Evolutionary conservation across 2,888 invertebrate genomes (phyloP).

Genomic region (Mesorhabditis sp.): DNA sequence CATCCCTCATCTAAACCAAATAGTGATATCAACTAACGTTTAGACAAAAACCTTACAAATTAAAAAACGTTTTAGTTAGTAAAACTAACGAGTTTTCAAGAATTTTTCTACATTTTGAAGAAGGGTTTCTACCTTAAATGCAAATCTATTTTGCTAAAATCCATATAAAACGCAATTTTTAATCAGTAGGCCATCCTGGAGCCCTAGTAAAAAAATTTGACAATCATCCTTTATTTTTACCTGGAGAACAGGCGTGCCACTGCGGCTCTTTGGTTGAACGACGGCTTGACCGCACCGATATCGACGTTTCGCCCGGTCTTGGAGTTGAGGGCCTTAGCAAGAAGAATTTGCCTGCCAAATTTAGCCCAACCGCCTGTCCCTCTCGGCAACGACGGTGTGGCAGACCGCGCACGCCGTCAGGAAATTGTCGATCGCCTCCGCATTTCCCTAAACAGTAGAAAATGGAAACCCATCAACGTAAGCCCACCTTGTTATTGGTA

Average conservation of each 20-base stretch:
- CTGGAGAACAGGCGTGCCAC: conserved; percentile 2
- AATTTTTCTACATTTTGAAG: no score
- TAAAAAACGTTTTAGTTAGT: no score
- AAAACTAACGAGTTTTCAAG: no score
- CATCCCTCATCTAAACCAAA: conserved; percentile 78
- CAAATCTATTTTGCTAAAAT: no score
- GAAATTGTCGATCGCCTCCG: conserved; percentile 22
- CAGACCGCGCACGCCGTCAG: conserved; percentile 82
- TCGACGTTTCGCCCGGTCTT: neutral
- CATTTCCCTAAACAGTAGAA: conserved; percentile 1
- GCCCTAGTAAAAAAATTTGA: no score
- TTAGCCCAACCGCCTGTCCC: neutral
- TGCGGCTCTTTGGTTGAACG: neutral
- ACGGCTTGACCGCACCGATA: neutral
- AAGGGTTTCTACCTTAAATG: no score
- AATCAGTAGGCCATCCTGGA: no score
- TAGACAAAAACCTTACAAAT: no score
- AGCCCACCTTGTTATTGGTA: conserved; percentile 8
- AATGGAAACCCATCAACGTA: neutral
- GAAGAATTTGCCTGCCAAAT: conserved; percentile 31
- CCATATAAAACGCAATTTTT: no score
- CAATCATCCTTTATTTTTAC: neutral
- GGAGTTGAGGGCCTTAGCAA: neutral
- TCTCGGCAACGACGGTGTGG: conserved; percentile 78
- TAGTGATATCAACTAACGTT: no score